A percentile compares a stretch with the other conserved stretches of the same genome.
These are phyloP conservation scores for Cephus spinipes DNA, from an alignment of 2,888 invertebrate genomes.

Conservation along the genomic window DNA sequence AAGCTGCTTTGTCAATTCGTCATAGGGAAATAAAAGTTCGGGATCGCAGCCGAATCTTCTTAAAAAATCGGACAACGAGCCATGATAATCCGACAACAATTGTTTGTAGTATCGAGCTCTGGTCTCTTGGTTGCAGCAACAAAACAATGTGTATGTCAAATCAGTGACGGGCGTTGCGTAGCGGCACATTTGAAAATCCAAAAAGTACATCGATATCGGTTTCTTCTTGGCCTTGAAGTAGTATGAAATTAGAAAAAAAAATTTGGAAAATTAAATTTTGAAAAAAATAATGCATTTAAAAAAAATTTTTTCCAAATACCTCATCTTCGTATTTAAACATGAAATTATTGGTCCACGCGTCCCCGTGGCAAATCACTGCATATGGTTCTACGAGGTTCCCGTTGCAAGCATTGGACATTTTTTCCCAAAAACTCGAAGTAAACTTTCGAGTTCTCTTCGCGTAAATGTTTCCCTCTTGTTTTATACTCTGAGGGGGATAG, in stretches of 20 bases:
- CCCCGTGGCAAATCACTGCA: constrained; percentile 40
- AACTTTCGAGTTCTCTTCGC: constrained; percentile 12
- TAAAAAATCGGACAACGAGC: constrained; percentile 44
- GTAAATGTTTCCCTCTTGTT: too few species aligned
- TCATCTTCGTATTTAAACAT: constrained; percentile 39
- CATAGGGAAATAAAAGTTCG: constrained; percentile 47
- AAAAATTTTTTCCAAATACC: constrained; percentile 2
- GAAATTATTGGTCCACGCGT: constrained; percentile 42
- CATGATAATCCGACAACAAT: constrained; percentile 52
- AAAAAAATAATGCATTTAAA: not conserved
- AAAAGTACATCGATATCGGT: constrained; percentile 32
- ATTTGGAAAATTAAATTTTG: not conserved
- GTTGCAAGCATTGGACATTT: constrained; percentile 14
- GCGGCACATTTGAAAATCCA: constrained; percentile 42
- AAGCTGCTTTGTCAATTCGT: constrained; percentile 45
- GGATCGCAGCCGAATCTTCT: constrained; percentile 43
- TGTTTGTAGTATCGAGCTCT: constrained; percentile 47
- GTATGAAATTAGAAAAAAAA: not conserved
- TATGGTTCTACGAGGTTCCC: constrained; percentile 39
- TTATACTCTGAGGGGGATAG: too few species aligned
- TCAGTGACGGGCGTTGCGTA: constrained; percentile 49
- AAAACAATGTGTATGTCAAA: constrained; percentile 56
- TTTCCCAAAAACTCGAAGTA: constrained; percentile 6
- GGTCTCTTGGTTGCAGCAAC: constrained; percentile 47
- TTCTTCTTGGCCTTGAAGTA: not conserved